phyloP scores from a whole-genome alignment of 2,113 vertebrate species.

The Amia ocellicauda region DNA sequence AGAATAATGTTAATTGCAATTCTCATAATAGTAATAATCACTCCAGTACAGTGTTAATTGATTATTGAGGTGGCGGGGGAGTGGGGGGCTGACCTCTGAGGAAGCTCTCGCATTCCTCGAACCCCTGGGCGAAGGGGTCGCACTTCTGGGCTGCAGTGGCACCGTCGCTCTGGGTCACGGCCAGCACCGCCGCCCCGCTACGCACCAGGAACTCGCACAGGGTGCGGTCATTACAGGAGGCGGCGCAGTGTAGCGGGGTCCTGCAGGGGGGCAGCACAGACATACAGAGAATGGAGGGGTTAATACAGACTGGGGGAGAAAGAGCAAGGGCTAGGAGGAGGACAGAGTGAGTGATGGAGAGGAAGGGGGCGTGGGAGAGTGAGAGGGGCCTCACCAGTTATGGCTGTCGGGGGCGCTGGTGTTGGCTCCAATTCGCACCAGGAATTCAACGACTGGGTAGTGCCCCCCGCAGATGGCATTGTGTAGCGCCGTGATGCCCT shows the following conservation, averaged over 20 bases:
- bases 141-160: constrained; percentile 82
- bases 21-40: too few species aligned
- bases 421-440: constrained; percentile 77
- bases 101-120: constrained; percentile 75
- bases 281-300: constrained; percentile 37
- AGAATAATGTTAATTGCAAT: too few species aligned
- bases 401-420: constrained; percentile 87
- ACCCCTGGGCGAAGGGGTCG: constrained; percentile 77
- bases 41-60: too few species aligned
- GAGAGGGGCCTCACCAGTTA: constrained; percentile 71
- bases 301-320: constrained; percentile 23
- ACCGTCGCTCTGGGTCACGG: constrained; percentile 76
- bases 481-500: constrained; percentile 89
- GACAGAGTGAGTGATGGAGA: not conserved
- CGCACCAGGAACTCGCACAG: constrained; percentile 80
- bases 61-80: too few species aligned
- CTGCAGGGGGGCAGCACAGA: constrained; percentile 39
- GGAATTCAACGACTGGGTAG: constrained; percentile 77
- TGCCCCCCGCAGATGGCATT: constrained; percentile 88
- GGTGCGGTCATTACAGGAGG: constrained; percentile 81
- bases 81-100: constrained; percentile 60
- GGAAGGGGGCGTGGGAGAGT: fast-evolving
- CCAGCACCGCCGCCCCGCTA: constrained; percentile 78
- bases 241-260: constrained; percentile 85
- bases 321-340: too few species aligned